phyloP scores from a whole-genome alignment of 37 sponge, comb jelly and placozoan genomes.

The Haliclona indistincta region DNA sequence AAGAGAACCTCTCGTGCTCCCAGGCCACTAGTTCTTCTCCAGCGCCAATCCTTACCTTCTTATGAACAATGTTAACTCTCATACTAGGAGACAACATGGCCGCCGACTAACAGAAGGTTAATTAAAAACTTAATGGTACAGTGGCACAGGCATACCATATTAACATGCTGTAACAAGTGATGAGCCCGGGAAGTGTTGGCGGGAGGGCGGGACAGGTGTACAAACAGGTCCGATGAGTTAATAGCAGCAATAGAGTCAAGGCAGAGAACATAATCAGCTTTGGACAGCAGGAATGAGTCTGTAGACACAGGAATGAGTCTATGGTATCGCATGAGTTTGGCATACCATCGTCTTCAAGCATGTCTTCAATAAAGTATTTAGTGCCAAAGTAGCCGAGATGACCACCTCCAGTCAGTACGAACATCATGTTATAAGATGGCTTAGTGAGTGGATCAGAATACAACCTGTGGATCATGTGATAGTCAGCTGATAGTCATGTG shows the following conservation, averaged over 20 bases:
- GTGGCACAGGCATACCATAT: constrained; percentile 29
- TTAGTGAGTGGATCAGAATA: constrained; percentile 42
- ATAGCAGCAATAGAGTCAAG: constrained; percentile 72
- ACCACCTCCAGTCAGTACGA: constrained; percentile 84
- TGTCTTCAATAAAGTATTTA: constrained; percentile 72
- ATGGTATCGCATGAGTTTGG: background rate
- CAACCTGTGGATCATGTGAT: constrained; percentile 39
- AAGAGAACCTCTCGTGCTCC: constrained; percentile 95
- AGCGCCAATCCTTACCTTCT: constrained; percentile 85
- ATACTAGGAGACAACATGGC: background rate
- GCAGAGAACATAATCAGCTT: constrained; percentile 86
- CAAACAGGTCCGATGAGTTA: constrained; percentile 23
- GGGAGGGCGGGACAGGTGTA: constrained; percentile 92
- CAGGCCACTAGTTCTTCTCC: constrained; percentile 87
- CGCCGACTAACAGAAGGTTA: background rate
- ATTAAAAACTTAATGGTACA: no score
- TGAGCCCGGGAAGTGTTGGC: constrained; percentile 67
- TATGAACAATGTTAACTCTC: constrained; percentile 42
- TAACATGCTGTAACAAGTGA: constrained; percentile 37
- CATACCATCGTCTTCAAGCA: constrained; percentile 52
- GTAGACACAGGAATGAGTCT: background rate
- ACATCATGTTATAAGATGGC: constrained; percentile 78
- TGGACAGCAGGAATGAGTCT: constrained; percentile 38
- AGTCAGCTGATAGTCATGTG: no score
- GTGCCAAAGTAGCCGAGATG: constrained; percentile 91